Base-by-base conservation (phyloP, 2,888 invertebrate genomes). In the Sphaeridia pumilis region DNA sequence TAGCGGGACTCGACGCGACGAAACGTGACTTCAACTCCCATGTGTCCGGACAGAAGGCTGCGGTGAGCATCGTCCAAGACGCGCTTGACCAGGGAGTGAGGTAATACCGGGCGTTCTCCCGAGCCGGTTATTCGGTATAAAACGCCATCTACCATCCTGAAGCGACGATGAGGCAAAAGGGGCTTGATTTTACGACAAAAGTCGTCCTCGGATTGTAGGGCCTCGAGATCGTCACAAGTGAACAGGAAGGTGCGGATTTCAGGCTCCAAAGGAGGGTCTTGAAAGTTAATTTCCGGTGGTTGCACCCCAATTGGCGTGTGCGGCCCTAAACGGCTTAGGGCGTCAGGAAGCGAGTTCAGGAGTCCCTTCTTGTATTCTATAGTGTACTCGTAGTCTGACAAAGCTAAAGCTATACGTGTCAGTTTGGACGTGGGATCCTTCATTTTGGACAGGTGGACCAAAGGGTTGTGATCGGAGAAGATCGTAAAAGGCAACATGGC, bases 401-500 rank as follows among this genome's bases (percentile, higher is more conserved):
- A 51, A 12, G 60, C 54, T 2, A 73, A 34, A 0, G 70, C 69
- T 73, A 72, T 74, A 42, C 73, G 58, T 0, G 67, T 68, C 0
- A 75, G 55, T 28, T 72, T 54, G 14, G 70, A 70, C 21, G 66
- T 66, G 4, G 69, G 68, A 14, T 71, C 64, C 52, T 71, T 70
- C 10, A 71, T 35, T 0, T 62, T 56, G 54, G 71, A 57, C 5
- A 75, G 56, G 70, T 71, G 74, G 67, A 70, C 69, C 36, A 75
- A 61, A 0, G 73, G 69, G 50, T 71, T 68, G 51, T 73, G 74
- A 54, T 74, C 74, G 0, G 70, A 72, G 2, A 66, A 47, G 0
- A 73, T 62, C 2, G 57, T 54, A 14, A 71, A 68, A 0, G 54
- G 36, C 10, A 64, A 21, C 1, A 69, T 67, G 46, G 69, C 69